Conservation (phyloP, 2,888 invertebrate species). For the Drosophila falleni region DNA sequence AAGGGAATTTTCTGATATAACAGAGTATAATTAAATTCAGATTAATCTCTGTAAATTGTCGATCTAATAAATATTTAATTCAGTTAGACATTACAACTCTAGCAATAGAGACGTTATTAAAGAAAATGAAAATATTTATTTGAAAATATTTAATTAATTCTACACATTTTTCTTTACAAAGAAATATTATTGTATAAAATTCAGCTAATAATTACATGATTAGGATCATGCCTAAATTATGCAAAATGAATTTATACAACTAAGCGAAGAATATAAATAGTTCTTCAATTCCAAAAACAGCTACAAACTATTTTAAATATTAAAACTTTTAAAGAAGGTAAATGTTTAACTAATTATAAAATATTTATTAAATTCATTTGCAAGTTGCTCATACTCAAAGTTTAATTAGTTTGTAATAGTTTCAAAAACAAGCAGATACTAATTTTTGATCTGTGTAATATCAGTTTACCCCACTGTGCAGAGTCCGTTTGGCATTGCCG, state of each 20-base stretch:
- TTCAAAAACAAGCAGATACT: not conserved
- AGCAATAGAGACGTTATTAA: too few relatives aligned
- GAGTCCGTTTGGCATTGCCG: conserved; percentile 56
- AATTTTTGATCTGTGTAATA: not conserved
- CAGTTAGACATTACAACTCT: too few relatives aligned
- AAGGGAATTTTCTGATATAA: not conserved
- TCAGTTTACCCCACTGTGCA: conserved; percentile 25
- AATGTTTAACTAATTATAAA: too few relatives aligned
- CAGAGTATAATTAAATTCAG: not conserved
- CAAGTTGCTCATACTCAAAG: not conserved
- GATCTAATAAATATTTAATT: too few relatives aligned
- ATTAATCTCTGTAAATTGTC: not conserved
- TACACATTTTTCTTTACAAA: too few relatives aligned
- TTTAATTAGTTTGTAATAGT: not conserved
- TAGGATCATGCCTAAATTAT: not conserved
- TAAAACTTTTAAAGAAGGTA: too few relatives aligned
- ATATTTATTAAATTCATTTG: not conserved
- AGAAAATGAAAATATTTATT: too few relatives aligned
- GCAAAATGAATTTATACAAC: not conserved
- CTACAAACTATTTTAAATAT: too few relatives aligned
- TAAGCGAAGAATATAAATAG: not conserved
- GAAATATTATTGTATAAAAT: too few relatives aligned
- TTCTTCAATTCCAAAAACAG: not conserved
- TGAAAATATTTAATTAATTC: too few relatives aligned
- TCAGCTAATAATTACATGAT: too few relatives aligned